These are phyloP conservation scores for Drosophila auraria DNA, from an alignment of 1,140 invertebrate species.

Conservation along the genomic window DNA sequence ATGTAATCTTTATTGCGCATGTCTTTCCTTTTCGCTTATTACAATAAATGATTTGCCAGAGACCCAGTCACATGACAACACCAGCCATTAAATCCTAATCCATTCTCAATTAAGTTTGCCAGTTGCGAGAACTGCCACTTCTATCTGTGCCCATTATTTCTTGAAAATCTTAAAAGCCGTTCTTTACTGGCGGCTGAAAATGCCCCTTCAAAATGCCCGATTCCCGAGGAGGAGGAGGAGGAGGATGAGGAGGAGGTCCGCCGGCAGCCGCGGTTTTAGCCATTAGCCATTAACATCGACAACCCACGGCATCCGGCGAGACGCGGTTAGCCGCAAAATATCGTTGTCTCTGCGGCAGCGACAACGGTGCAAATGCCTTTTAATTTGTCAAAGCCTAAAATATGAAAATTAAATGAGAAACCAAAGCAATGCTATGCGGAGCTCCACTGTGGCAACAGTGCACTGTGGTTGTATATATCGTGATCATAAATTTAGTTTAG, in stretches of 20 bases:
- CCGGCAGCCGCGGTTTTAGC: slow-evolving; percentile 44
- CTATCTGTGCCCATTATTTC: slow-evolving; percentile 34
- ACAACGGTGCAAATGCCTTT: slow-evolving; percentile 82
- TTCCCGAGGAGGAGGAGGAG: not conserved
- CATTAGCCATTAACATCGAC: slow-evolving; percentile 74
- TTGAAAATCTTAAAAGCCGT: slow-evolving; percentile 36
- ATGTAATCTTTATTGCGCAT: not conserved
- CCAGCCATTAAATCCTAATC: slow-evolving; percentile 23
- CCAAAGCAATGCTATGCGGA: slow-evolving; percentile 62
- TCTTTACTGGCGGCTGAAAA: slow-evolving; percentile 34
- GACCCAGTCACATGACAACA: slow-evolving; percentile 17
- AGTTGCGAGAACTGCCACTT: slow-evolving; percentile 28
- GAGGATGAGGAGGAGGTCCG: slow-evolving; percentile 2
- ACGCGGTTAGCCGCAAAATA: slow-evolving; percentile 78
- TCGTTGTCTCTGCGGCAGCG: slow-evolving; percentile 63
- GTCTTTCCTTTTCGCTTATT: not conserved
- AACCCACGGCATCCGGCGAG: slow-evolving; percentile 78
- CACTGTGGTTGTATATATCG: slow-evolving; percentile 26
- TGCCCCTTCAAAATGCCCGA: slow-evolving; percentile 33
- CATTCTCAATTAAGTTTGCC: slow-evolving; percentile 34
- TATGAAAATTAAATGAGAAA: slow-evolving; percentile 83
- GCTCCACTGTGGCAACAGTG: slow-evolving; percentile 38
- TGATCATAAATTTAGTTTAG: too few species aligned
- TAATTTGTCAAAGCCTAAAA: slow-evolving; percentile 84
- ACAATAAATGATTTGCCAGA: slow-evolving; percentile 26